Evolutionary conservation across 2,113 vertebrate species (phyloP), one percentile per base, ranked within the genome.

Genomic region (Pomatorhinus ruficollis): DNA sequence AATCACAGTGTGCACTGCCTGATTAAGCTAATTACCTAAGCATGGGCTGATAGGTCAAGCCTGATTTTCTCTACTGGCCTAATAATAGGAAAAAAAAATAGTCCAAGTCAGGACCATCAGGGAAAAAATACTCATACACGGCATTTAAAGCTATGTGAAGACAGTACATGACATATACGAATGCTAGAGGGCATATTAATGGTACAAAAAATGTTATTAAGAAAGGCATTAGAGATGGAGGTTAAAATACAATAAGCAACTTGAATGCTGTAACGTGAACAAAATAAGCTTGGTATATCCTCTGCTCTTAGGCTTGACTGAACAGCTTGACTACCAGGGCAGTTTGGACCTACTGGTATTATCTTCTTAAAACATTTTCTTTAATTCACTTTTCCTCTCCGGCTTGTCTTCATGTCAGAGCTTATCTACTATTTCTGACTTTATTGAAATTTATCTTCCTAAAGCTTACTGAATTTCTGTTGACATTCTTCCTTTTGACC

Each of bases 341-440:
- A 87, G 27, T 54, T 63, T 78, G 42, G 42, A 39, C 27, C 71
- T 71, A 59, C 13, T 71, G 27, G 28, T 60, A 44, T 45, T 33
- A 61, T 28, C 68, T 69, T 84, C 69, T 61, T 80, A n/a, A 80
- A 92, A 83, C 33, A 57, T 83, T 77, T 90, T 74, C 65, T 12
- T 45, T 83, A 83, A 70, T 20, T 74, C 5, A 0, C 20, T 74
- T 66, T 87, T 78, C 30, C 12, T 79, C 31, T 71, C 64, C 5
- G 2, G 11, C 61, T 86, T 92, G 60, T 74, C 69, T 89, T 64
- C 39, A 47, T 30, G 35, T 27, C 16, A 87, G 35, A 93, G 6
- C 27, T 94, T 91, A 70, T 71, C 87, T 78, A 77, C 72, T 45
- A 10, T 71, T 96, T 81, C 93, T 87, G 87, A 44, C 37, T 92